A percentile compares a stretch with the other conserved stretches of the same genome.
phyloP scores from a whole-genome alignment of 1,140 invertebrate species.

The Drosophila subobscura region DNA sequence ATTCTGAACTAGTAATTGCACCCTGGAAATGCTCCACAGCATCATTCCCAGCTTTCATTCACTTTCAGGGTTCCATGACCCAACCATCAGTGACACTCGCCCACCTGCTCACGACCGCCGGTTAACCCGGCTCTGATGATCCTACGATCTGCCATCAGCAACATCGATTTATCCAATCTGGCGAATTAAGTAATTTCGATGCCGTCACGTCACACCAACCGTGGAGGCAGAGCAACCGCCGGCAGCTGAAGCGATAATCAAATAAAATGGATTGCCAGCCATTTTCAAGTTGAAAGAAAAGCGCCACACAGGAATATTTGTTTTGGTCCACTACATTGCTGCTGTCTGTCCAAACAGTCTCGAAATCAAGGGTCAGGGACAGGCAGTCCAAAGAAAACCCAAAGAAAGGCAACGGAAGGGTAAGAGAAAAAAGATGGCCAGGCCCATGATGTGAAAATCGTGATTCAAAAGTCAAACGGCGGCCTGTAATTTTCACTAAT shows the following conservation, averaged over 20 bases:
- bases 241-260: slow-evolving; percentile 46
- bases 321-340: neutral
- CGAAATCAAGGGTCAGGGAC: slow-evolving; percentile 49
- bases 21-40: too few relatives aligned
- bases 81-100: neutral
- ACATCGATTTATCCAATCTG: slow-evolving; percentile 16
- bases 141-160: slow-evolving; percentile 6
- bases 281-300: slow-evolving; percentile 36
- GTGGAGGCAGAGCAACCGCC: neutral
- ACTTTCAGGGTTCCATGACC: neutral
- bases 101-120: slow-evolving; percentile 32
- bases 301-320: slow-evolving; percentile 34
- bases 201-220: slow-evolving; percentile 35
- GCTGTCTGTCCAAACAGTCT: neutral
- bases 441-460: slow-evolving; percentile 61
- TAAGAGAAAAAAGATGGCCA: slow-evolving; percentile 30
- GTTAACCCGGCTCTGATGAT: slow-evolving; percentile 35
- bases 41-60: neutral
- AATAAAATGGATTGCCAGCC: slow-evolving; percentile 49
- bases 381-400: slow-evolving; percentile 27
- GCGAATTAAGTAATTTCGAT: slow-evolving; percentile 56
- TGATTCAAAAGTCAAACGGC: slow-evolving; percentile 53
- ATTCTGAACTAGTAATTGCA: slow-evolving; percentile 2
- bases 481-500: slow-evolving; percentile 59
- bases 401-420: neutral